Evolutionary conservation across 2,113 vertebrate species (phyloP).

Genomic region (Leptosomus discolor): DNA sequence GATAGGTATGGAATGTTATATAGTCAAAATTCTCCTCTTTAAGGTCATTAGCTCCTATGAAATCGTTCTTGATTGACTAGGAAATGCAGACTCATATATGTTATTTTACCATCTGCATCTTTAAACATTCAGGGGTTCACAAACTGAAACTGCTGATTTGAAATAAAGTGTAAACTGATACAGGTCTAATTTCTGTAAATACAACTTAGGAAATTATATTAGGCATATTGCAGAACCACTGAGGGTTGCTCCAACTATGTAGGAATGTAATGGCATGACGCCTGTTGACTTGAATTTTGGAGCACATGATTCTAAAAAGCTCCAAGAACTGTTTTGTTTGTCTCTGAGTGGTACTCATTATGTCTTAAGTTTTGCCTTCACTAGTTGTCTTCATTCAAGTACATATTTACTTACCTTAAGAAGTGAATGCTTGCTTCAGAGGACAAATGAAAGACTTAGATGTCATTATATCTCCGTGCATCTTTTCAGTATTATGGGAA

Average conservation of each 20-base stretch:
- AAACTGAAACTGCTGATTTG: background rate
- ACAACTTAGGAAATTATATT: background rate
- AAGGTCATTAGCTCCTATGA: background rate
- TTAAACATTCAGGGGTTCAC: background rate
- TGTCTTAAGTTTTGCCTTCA: background rate
- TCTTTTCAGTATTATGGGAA: background rate
- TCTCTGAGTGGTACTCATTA: background rate
- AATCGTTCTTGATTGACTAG: background rate
- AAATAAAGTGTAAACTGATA: background rate
- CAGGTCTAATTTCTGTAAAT: background rate
- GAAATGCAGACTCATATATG: background rate
- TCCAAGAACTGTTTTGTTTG: background rate
- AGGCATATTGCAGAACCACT: background rate
- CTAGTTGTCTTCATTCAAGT: background rate
- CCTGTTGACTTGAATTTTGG: background rate
- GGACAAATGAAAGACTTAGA: background rate
- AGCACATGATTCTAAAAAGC: background rate
- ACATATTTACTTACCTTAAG: background rate
- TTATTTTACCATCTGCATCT: background rate
- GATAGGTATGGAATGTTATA: background rate
- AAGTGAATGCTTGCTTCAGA: background rate
- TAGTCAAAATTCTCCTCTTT: background rate
- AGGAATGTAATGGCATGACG: background rate
- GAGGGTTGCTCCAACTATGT: background rate
- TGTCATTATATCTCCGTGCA: background rate